Percentiles rank a stretch among this genome's conserved stretches.
These are phyloP conservation scores for Rutpela maculata DNA, from an alignment of 2,888 invertebrate genomes.

Conservation along the genomic window DNA sequence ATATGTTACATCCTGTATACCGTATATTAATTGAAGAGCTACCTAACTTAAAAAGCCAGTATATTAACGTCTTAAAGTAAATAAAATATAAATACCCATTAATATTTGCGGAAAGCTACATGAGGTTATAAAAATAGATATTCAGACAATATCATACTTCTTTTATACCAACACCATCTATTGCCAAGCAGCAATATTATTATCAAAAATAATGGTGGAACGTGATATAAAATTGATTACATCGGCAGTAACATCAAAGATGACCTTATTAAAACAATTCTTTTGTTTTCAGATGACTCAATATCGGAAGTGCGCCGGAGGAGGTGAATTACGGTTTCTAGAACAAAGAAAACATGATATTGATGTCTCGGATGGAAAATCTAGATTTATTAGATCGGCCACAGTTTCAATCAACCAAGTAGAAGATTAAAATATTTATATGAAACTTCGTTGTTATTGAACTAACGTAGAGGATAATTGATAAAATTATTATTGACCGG, in stretches of 20 bases:
- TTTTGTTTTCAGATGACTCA: conserved; percentile 39
- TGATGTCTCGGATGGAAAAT: conserved; percentile 3
- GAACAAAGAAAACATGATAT: conserved; percentile 29
- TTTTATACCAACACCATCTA: not conserved
- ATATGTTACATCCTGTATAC: no score
- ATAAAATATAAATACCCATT: no score
- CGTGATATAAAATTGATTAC: conserved; percentile 14
- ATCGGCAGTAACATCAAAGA: conserved; percentile 5
- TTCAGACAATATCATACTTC: not conserved
- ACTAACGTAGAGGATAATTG: not conserved
- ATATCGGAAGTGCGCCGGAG: conserved; percentile 33
- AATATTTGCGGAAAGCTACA: no score
- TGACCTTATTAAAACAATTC: conserved; percentile 40
- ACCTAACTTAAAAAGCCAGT: no score
- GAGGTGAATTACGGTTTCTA: conserved; percentile 27
- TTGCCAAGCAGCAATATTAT: not conserved
- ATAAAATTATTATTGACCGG: not conserved
- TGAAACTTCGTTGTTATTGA: not conserved
- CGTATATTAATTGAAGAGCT: no score
- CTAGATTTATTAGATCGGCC: not conserved
- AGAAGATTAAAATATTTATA: conserved; percentile 27
- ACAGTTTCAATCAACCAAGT: not conserved
- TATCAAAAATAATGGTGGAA: not conserved
- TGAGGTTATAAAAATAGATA: not conserved
- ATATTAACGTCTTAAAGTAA: no score